Evolutionary conservation across 2,113 vertebrate genomes (phyloP), one percentile per base, ranked within the genome.

Genomic region (Cettia cetti): DNA sequence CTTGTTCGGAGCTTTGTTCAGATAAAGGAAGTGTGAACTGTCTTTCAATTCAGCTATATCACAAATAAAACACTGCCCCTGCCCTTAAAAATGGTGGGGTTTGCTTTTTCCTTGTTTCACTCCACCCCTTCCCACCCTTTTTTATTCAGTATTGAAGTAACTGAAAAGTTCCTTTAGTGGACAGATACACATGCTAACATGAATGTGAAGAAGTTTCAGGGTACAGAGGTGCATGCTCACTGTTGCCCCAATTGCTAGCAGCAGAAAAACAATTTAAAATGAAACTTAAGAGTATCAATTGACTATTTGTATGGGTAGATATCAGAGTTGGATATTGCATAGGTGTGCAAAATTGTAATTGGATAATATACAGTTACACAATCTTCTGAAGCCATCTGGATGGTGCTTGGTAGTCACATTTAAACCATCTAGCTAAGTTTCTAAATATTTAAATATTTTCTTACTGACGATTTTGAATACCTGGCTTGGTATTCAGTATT

Each of bases 381-480:
- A 80, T 8, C 1, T 60, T 90, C 61, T 83, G 63, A 85, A 95
- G 40, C 66, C 57, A 65, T 57, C 56, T 79, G 66, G 63, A 33
- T 94, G 64, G 61, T 78, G 64, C 50, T 97, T 96, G 30, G 44
- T 94, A 54, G 70, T 94, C 57, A 75, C 74, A 63, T 96, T 64
- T 94, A 39, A 91, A 45, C 60, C 95, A 14, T 88, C 89, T 64
- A 74, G 71, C 64, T 96, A 79, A 92, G 68, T n/a, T 94, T 96
- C 35, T 77, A 50, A 88, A 63, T 50, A 8, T 80, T 92, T 94
- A 94, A 96, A 53, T 60, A 71, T 80, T 77, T 90, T 93, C 94
- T 88, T 69, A 57, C 49, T 92, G 91, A 39, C 27, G 66, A 40
- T 74, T 80, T 87, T 65, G 60, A 89, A 88, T 91, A 57, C 60